Evolutionary conservation across 2,797 vertebrate species (phyloP).

Genomic region (Luscinia megarhynchos): DNA sequence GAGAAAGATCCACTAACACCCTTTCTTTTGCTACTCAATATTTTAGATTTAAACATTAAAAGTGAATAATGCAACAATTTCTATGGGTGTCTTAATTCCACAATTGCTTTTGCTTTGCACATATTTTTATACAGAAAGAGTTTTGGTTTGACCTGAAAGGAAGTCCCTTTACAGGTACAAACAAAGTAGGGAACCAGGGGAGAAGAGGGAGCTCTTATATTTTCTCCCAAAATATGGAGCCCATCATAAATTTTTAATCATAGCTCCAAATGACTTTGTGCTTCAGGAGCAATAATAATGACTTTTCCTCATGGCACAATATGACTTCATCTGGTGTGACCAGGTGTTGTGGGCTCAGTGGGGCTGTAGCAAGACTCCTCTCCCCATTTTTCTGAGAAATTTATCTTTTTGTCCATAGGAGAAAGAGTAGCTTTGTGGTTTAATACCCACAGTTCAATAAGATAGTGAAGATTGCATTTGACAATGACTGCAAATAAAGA

Average conservation of each 20-base stretch:
- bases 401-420: background rate
- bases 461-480: background rate
- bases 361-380: background rate
- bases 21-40: background rate
- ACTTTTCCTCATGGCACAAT: background rate
- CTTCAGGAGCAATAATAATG: background rate
- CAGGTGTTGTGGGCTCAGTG: background rate
- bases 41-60: background rate
- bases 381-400: background rate
- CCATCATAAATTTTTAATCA: background rate
- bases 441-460: background rate
- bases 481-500: background rate
- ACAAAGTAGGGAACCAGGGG: background rate
- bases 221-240: background rate
- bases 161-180: background rate
- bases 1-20: background rate
- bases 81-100: background rate
- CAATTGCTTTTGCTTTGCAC: background rate
- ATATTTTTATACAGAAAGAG: background rate
- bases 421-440: background rate
- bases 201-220: background rate
- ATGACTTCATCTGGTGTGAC: background rate
- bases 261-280: background rate
- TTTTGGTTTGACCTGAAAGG: background rate
- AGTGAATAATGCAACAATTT: background rate